phyloP scores from a whole-genome alignment of 2,113 vertebrate species.

The Cololabis saira region DNA sequence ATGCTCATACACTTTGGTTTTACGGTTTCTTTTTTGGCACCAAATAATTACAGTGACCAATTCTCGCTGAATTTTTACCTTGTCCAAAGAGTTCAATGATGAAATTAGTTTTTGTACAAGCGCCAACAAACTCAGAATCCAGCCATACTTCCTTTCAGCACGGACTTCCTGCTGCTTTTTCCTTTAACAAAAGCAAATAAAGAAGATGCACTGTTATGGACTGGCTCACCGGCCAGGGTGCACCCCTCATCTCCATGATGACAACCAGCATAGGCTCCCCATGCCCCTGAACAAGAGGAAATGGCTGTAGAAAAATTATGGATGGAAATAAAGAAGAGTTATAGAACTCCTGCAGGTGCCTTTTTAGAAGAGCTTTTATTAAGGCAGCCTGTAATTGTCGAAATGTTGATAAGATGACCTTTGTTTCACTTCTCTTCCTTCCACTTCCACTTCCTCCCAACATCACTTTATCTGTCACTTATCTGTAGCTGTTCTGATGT shows the following conservation, averaged over 20 bases:
- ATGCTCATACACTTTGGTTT: slow-evolving; percentile 13
- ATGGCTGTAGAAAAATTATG: no score
- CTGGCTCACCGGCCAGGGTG: no score
- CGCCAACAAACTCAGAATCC: background rate
- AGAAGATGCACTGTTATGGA: no score
- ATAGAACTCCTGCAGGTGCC: background rate
- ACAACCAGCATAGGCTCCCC: no score
- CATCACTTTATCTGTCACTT: slow-evolving; percentile 67
- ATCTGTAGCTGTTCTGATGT: slow-evolving; percentile 46
- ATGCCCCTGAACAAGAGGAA: no score
- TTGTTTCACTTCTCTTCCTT: slow-evolving; percentile 45
- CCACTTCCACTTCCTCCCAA: slow-evolving; percentile 32
- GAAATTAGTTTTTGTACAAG: slow-evolving; percentile 9
- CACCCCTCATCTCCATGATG: no score
- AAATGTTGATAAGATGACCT: slow-evolving; percentile 56
- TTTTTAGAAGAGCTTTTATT: slow-evolving; percentile 34
- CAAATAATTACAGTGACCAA: background rate
- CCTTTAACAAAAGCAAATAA: background rate
- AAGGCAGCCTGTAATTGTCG: slow-evolving; percentile 25
- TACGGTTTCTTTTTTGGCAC: background rate
- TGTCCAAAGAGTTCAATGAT: slow-evolving; percentile 11
- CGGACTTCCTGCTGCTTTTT: background rate
- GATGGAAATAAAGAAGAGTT: slow-evolving; percentile 25
- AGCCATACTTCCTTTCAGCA: background rate
- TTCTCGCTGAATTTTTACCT: background rate